Evolutionary conservation across 2,888 invertebrate species (phyloP).

Genomic region (Neocrepidodera transversa): DNA sequence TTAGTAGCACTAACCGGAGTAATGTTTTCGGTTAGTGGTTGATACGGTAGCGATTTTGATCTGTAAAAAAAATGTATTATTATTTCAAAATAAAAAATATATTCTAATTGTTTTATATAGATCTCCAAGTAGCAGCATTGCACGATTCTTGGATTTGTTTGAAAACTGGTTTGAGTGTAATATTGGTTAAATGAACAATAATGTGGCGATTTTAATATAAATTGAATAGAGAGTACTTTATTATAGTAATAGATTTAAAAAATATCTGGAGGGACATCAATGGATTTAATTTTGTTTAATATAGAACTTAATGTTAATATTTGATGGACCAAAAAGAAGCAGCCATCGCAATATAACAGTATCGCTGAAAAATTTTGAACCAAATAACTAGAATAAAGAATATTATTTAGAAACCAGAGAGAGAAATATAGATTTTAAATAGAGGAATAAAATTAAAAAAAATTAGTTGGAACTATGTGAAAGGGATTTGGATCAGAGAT

Average conservation of each 20-base stretch:
- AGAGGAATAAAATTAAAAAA: background rate
- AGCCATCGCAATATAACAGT: background rate
- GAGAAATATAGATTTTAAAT: background rate
- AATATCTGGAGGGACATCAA: background rate
- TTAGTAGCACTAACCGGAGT: slow-evolving; percentile 37
- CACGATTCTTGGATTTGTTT: no score
- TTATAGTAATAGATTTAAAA: background rate
- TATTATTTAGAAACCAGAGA: background rate
- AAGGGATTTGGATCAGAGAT: background rate
- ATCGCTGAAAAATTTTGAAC: background rate
- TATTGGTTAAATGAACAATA: background rate
- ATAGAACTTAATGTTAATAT: background rate
- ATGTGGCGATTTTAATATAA: background rate
- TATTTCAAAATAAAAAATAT: no score
- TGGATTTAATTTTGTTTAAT: background rate
- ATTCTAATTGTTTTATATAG: no score
- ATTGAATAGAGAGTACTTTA: background rate
- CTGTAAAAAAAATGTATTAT: slow-evolving; percentile 16
- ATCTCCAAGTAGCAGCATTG: no score
- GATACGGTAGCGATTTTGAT: slow-evolving; percentile 33
- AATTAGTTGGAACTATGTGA: background rate
- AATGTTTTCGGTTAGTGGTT: slow-evolving; percentile 43
- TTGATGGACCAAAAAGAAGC: background rate
- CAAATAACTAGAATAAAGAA: background rate
- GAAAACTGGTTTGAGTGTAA: no score